phyloP scores from a whole-genome alignment of 1,140 invertebrate genomes.

The Hormaphis cornu region DNA sequence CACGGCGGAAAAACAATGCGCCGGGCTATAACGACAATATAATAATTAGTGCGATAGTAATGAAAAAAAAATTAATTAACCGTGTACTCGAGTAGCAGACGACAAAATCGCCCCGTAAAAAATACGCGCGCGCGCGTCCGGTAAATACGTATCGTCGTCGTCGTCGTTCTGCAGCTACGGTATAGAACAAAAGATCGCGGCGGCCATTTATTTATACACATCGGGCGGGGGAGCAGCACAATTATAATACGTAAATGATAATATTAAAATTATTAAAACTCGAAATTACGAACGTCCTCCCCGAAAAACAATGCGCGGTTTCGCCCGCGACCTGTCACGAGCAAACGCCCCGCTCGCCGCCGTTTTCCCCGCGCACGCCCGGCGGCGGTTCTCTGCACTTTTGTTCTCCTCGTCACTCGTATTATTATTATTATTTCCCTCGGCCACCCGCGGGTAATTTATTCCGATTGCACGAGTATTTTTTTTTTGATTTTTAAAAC shows the following conservation, averaged over 20 bases:
- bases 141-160: no score
- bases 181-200: no score
- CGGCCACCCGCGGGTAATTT: slow-evolving; percentile 10
- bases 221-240: no score
- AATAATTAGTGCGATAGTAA: no score
- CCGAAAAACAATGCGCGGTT: slow-evolving; percentile 30
- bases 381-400: slow-evolving; percentile 12
- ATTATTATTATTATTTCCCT: no score
- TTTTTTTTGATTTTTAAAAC: background rate
- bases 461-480: slow-evolving; percentile 21
- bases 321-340: slow-evolving; percentile 22
- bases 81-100: background rate
- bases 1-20: no score
- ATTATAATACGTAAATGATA: background rate
- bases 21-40: no score
- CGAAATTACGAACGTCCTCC: slow-evolving; percentile 12
- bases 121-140: background rate
- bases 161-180: no score
- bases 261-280: slow-evolving; percentile 28
- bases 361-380: background rate
- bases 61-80: no score
- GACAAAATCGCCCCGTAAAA: background rate
- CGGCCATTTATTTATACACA: no score
- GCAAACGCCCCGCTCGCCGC: no score
- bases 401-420: slow-evolving; percentile 28